Base-by-base conservation (phyloP, 2,797 vertebrate species). In the Sylvilagus floridanus region DNA sequence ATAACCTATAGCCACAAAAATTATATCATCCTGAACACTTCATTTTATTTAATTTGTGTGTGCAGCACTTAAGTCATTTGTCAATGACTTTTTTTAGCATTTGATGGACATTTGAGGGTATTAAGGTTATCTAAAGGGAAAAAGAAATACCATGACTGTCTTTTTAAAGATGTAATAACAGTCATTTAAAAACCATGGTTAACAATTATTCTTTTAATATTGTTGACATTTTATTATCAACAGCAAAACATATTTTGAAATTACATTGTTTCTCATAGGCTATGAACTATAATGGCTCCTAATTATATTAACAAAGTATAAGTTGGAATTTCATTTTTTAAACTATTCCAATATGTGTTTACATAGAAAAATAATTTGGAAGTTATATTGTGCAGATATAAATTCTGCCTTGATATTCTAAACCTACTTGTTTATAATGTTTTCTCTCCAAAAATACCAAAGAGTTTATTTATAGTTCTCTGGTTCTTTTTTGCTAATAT, bases 1-100 rank as follows among this genome's bases (percentile, higher is more conserved):
- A 95, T 95, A 96, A 97, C 79, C 22, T 95, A 0, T 84, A 95
- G 81, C 12, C 71, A 60, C 12, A 95, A 37, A 96, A 97, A 97
- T 91, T 54, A 69, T 42, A 90, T 57, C 76, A 96, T 77, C 24
- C 50, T 92, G 9, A 95, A 84, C 95, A 12, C 0, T 50, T 78
- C 1, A 4, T 85, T 97, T 96, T 91, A 32, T 22, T 93, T 81
- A 94, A 66, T 11, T 94, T 90, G 32, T 28, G 76, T 0, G 32
- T 91, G 4, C 0, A 93, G 7, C 35, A 91, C 14, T 24, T 90
- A 90, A 92, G 84, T 89, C 0, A 76, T 92, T 95, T 94, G 5
- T 2, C 88, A 83, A 66, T 65, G 52, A 50, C 4, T 17, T 93
- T 89, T 22, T 83, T 57, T 16, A 57, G 79, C 68, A 95, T 91